A percentile compares a stretch with the other conserved stretches of the same genome.
Evolutionary conservation across 2,113 vertebrate species (phyloP).

Genomic region (Zapus hudsonius): DNA sequence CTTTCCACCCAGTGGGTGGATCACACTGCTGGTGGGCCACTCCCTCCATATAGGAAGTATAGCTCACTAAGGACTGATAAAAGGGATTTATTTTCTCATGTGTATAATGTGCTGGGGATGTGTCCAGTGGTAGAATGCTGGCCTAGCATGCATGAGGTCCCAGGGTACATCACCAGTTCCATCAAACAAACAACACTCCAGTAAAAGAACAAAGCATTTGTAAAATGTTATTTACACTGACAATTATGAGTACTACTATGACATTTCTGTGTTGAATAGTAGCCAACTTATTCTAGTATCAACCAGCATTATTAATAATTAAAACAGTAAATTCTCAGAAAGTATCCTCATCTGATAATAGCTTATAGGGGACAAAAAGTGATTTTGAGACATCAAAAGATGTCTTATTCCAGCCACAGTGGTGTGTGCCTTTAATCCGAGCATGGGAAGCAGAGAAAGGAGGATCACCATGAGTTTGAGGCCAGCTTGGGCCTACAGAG

Average conservation of each 20-base stretch:
- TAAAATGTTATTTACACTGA: slow-evolving; percentile 10
- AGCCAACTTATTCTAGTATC: slow-evolving; percentile 36
- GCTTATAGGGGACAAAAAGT: not conserved
- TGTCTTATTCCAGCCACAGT: not conserved
- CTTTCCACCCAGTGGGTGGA: not conserved
- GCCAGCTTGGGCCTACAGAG: too few species aligned
- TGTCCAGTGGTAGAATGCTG: too few species aligned
- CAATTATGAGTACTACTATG: not conserved
- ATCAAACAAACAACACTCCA: too few species aligned
- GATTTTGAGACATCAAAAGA: slow-evolving; percentile 16
- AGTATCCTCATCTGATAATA: not conserved
- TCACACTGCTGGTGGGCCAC: not conserved
- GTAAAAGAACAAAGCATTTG: not conserved
- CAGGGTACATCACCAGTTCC: too few species aligned
- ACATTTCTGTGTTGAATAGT: not conserved
- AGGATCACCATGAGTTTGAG: too few species aligned
- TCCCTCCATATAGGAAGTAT: not conserved
- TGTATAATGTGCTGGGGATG: not conserved
- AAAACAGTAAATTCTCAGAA: slow-evolving; percentile 34
- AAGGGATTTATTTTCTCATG: not conserved
- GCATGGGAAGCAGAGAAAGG: too few species aligned
- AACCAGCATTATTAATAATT: slow-evolving; percentile 17
- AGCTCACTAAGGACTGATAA: not conserved
- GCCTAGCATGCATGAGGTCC: too few species aligned
- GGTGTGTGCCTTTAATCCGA: too few species aligned